These are phyloP conservation scores for Parnassius apollo DNA, from an alignment of 2,888 invertebrate species.

Conservation along the genomic window DNA sequence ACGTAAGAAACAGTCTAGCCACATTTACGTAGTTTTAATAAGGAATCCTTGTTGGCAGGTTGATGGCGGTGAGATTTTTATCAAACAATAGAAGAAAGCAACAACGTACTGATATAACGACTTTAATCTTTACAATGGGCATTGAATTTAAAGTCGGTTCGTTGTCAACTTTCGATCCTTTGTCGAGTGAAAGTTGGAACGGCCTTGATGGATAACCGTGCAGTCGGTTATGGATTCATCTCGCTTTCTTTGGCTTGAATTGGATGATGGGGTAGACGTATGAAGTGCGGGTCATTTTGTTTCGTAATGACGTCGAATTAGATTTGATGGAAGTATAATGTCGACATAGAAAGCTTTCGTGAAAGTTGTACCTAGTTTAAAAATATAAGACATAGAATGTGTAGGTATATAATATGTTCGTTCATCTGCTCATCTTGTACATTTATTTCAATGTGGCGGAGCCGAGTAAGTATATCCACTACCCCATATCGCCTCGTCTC, in stretches of 20 bases:
- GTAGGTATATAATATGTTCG: too few species aligned
- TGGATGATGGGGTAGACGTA: slow-evolving; percentile 24
- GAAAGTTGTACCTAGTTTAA: too few species aligned
- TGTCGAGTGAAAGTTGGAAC: slow-evolving; percentile 60
- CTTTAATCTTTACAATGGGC: slow-evolving; percentile 34
- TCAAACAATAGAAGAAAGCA: slow-evolving; percentile 42
- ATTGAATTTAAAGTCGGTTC: slow-evolving; percentile 54
- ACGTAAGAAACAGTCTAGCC: not conserved
- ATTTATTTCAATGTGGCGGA: too few species aligned
- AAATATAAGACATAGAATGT: not conserved
- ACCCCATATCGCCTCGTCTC: too few species aligned
- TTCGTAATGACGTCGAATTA: slow-evolving; percentile 4
- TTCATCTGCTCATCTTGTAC: too few species aligned
- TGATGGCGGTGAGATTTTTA: slow-evolving; percentile 8
- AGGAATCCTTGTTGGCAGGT: slow-evolving; percentile 24
- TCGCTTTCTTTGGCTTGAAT: slow-evolving; percentile 46
- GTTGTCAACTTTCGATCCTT: slow-evolving; percentile 60
- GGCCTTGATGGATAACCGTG: slow-evolving; percentile 50
- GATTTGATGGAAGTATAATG: not conserved
- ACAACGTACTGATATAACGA: slow-evolving; percentile 21
- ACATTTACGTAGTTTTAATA: slow-evolving; percentile 33
- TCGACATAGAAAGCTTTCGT: not conserved
- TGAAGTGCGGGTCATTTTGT: not conserved
- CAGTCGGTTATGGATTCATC: slow-evolving; percentile 40
- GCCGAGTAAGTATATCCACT: too few species aligned